Conservation (phyloP, 2,888 invertebrate species). For the Nephrotoma guestfalica region DNA sequence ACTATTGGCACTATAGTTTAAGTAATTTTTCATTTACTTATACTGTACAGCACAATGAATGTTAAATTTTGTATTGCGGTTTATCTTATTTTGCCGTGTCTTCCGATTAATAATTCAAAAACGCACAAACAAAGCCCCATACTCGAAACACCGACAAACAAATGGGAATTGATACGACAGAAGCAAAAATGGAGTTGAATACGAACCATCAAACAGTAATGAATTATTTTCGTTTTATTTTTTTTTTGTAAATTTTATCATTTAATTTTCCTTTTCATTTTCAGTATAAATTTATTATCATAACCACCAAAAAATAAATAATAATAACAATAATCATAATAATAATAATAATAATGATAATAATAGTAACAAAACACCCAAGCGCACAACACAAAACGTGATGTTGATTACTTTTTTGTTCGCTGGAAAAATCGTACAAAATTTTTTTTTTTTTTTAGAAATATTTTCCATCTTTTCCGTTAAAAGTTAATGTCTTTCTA, state of each 20-base stretch:
- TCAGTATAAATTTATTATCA: background rate
- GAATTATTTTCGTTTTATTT: background rate
- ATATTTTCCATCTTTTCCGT: background rate
- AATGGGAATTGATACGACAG: background rate
- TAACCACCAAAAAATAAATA: background rate
- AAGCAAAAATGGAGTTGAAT: background rate
- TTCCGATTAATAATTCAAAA: background rate
- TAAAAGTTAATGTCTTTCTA: background rate
- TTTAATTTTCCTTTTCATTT: background rate
- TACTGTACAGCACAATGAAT: background rate
- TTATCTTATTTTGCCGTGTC: background rate
- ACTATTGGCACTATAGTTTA: background rate
- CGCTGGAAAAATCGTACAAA: background rate
- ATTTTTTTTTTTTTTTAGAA: background rate
- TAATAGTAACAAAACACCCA: background rate
- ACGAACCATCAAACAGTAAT: background rate
- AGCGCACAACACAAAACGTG: background rate
- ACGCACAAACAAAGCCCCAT: background rate
- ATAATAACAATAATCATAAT: background rate
- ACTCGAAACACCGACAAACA: background rate
- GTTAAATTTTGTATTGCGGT: background rate
- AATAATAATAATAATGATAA: background rate
- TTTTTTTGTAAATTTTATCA: background rate
- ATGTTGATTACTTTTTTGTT: background rate
- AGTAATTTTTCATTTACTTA: background rate